Evolutionary conservation across 2,797 vertebrate species (phyloP), one percentile per base, ranked within the genome.

Genomic region (Pangasius krempfi): DNA sequence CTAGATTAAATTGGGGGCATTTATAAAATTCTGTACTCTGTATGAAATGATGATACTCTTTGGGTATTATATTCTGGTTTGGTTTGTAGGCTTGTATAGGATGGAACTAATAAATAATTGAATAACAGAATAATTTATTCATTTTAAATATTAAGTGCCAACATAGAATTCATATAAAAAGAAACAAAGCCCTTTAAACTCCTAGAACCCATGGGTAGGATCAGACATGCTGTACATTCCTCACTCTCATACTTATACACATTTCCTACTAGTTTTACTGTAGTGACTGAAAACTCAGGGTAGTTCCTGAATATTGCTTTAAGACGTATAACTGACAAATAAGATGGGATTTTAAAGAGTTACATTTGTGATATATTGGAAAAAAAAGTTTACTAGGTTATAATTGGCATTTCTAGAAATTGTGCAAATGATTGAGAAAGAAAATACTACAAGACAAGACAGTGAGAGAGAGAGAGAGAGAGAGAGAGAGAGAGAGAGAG

Each of bases 401-500:
- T 13, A 50, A 76, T n/a, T 20, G 18, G 33, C 12, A 25, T 18
- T 44, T 40, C 1, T 40, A 40, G 22, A 62, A 27, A 62, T 44
- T 5, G 81, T 60, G 25, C 9, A 25, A 6, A 40, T 25, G 30
- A 78, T 22, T 66, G 13, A 68, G 22, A 81, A 64, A 81, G 50
- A 87, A 83, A 54, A 5, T n/a, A 33, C 76, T 79, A 54, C 20
- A 60, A 56, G 50, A 50, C 27, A 8, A 8, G 50, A 54, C 2
- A 56, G 40, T 81, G 66, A 83, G 47, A 18, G 73, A 91, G 58
- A 88, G 72, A 88, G 20, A 82, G 44, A 79, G 22, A 79, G 58
- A 83, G 47, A 90, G 40, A 90, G 75, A 89, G 73, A 87, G 66
- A 84, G 73, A 84, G 66, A 83, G 47, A 20, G 16, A 58, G 70